Evolutionary conservation across 2,888 invertebrate genomes (phyloP).

Genomic region (Scrobipalpa atriplicella): DNA sequence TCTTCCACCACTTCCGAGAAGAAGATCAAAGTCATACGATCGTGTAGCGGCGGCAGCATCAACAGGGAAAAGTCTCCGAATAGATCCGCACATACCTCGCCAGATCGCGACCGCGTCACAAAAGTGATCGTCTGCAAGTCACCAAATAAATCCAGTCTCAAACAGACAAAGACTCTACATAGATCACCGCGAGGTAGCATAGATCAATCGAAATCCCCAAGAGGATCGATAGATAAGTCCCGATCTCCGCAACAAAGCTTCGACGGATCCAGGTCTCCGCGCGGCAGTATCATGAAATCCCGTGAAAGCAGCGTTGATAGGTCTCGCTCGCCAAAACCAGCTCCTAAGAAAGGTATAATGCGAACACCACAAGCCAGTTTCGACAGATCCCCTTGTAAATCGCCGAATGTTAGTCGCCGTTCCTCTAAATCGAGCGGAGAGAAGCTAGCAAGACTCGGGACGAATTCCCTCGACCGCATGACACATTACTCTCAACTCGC

Average conservation of each 20-base stretch:
- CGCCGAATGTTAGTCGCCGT: conserved; percentile 72
- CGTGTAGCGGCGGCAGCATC: conserved; percentile 79
- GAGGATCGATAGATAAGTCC: conserved; percentile 82
- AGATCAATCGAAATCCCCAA: conserved; percentile 75
- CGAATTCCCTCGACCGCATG: conserved; percentile 76
- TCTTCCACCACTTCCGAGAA: conserved; percentile 57
- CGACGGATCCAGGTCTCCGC: conserved; percentile 75
- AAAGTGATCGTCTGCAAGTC: conserved; percentile 80
- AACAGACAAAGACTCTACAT: conserved; percentile 67
- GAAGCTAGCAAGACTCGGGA: conserved; percentile 72
- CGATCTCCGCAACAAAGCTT: conserved; percentile 83
- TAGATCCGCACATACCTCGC: conserved; percentile 57
- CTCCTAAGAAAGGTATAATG: conserved; percentile 80
- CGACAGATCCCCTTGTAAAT: conserved; percentile 74
- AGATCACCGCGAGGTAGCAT: conserved; percentile 83
- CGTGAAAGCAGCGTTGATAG: conserved; percentile 73
- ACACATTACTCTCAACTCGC: conserved; percentile 77
- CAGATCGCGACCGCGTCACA: conserved; percentile 74
- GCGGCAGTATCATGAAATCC: conserved; percentile 77
- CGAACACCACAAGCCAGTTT: conserved; percentile 78
- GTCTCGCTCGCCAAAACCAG: conserved; percentile 73
- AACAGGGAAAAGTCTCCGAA: conserved; percentile 74
- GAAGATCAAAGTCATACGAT: conserved; percentile 77
- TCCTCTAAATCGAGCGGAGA: conserved; percentile 72
- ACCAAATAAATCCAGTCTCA: conserved; percentile 75